phyloP scores from a whole-genome alignment of 2,113 vertebrate genomes.

The Platichthys flesus region DNA sequence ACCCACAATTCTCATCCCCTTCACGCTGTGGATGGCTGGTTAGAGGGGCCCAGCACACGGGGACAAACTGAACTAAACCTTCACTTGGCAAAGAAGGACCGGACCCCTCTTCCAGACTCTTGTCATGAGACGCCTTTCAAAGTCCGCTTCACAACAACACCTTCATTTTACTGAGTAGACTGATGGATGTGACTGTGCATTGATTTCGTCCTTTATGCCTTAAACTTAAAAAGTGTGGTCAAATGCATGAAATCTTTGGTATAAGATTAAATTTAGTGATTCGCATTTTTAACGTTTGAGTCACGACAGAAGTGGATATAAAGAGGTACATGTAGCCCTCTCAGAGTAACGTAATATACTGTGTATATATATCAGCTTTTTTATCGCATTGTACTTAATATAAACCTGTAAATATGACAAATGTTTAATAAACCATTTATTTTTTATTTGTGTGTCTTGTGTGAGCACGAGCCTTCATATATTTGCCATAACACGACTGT shows the following conservation, averaged over 20 bases:
- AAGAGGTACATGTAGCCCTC: background rate
- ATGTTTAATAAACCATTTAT: slow-evolving; percentile 60
- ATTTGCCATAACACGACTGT: background rate
- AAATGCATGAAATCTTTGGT: background rate
- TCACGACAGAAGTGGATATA: background rate
- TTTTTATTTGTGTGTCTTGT: slow-evolving; percentile 27
- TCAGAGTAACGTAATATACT: background rate
- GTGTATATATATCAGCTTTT: background rate
- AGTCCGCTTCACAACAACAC: background rate
- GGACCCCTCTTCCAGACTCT: background rate
- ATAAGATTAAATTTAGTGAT: background rate
- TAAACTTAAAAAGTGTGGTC: background rate
- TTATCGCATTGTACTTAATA: background rate
- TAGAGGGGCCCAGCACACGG: slow-evolving; percentile 56
- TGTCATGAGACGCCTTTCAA: background rate
- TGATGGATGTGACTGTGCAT: background rate
- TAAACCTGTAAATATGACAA: slow-evolving; percentile 50
- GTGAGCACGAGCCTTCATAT: background rate
- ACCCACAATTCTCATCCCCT: slow-evolving; percentile 89
- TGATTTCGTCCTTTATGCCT: background rate
- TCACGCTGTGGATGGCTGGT: slow-evolving; percentile 93
- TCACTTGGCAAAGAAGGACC: background rate
- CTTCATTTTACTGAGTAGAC: background rate
- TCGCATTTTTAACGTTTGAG: background rate
- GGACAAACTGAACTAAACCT: slow-evolving; percentile 23